Percentiles rank a stretch among this genome's conserved stretches.
phyloP scores from a whole-genome alignment of 2,888 invertebrate genomes.

The Lithosia quadra region DNA sequence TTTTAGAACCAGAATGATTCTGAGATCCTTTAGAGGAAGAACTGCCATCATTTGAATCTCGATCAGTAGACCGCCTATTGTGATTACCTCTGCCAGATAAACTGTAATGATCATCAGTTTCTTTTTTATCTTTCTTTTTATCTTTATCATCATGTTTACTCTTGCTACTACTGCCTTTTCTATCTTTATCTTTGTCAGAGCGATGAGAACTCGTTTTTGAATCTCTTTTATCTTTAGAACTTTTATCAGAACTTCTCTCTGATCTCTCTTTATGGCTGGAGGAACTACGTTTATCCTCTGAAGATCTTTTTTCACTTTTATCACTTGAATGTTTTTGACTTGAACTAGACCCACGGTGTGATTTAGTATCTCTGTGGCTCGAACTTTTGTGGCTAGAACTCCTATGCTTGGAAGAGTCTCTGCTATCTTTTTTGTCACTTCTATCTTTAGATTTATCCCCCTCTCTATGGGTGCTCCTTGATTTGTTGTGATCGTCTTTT shows the following conservation, averaged over 20 bases:
- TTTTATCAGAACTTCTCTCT: constrained; percentile 59
- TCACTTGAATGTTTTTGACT: constrained; percentile 69
- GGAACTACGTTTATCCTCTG: constrained; percentile 75
- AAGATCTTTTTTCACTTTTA: constrained; percentile 64
- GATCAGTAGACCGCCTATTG: constrained; percentile 91
- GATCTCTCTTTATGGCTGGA: constrained; percentile 72
- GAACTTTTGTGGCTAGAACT: constrained; percentile 78
- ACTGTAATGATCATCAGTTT: constrained; percentile 91
- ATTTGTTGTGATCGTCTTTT: constrained; percentile 74
- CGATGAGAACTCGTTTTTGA: constrained; percentile 73
- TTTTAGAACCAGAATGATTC: constrained; percentile 69
- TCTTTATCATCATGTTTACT: constrained; percentile 80
- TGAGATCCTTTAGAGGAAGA: constrained; percentile 82
- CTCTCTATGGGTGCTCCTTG: constrained; percentile 72
- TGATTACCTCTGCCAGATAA: constrained; percentile 88
- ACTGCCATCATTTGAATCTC: constrained; percentile 93
- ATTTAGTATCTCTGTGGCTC: constrained; percentile 73
- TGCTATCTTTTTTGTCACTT: constrained; percentile 73
- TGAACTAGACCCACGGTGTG: constrained; percentile 72
- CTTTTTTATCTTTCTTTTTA: constrained; percentile 83
- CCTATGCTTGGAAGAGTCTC: constrained; percentile 77
- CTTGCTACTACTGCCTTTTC: constrained; percentile 72
- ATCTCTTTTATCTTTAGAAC: constrained; percentile 65
- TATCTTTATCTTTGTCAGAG: constrained; percentile 83
- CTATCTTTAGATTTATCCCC: constrained; percentile 69